Evolutionary conservation across 2,113 vertebrate species (phyloP).

Genomic region (Centropus bengalensis): DNA sequence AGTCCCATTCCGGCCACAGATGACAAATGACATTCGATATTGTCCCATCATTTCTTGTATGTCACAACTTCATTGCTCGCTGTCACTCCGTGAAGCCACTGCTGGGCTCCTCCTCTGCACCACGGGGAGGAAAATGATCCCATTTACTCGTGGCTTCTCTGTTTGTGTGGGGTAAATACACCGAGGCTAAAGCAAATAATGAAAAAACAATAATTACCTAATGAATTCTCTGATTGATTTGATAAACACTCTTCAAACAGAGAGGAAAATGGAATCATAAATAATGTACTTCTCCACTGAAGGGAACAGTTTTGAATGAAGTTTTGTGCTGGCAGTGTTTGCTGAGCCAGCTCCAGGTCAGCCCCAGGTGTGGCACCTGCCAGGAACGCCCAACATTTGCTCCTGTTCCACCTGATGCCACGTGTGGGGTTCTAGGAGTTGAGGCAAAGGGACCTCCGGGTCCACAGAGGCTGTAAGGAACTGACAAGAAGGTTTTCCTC

Average conservation of each 20-base stretch:
- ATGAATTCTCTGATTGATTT: conserved; percentile 54
- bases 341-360: background rate
- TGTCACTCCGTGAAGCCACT: background rate
- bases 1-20: fast-evolving
- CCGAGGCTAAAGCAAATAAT: conserved; percentile 22
- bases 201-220: conserved; percentile 41
- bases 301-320: conserved; percentile 32
- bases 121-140: background rate
- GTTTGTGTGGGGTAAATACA: conserved; percentile 19
- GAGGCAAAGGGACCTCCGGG: background rate
- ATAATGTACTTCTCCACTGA: background rate
- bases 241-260: conserved; percentile 53
- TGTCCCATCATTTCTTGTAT: background rate
- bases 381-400: background rate
- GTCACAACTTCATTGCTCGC: background rate
- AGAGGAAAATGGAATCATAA: conserved; percentile 43
- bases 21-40: background rate
- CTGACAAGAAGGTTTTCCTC: no score
- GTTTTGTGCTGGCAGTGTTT: background rate
- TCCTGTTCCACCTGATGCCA: background rate
- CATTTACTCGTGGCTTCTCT: background rate
- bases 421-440: background rate
- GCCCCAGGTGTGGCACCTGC: fast-evolving
- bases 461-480: background rate
- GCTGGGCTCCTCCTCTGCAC: background rate